These are phyloP conservation scores for Nephrotoma appendiculata DNA, from an alignment of 2,888 invertebrate genomes.

Conservation along the genomic window DNA sequence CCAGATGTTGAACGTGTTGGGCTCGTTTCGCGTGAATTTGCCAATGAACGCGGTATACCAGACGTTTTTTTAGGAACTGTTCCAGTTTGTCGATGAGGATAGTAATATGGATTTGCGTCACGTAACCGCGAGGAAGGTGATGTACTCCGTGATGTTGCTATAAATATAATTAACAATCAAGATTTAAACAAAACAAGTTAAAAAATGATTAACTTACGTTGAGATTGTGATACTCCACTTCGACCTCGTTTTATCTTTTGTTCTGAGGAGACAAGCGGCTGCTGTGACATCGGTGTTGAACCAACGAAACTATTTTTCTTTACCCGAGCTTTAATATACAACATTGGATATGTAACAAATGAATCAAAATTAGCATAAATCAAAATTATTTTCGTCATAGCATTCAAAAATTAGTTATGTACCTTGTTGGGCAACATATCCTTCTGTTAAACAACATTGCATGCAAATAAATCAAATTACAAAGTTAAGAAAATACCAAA, in stretches of 20 bases:
- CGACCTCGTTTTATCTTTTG: constrained; percentile 42
- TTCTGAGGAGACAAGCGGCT: constrained; percentile 38
- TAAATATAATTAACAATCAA: constrained; percentile 15
- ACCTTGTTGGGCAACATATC: constrained; percentile 52
- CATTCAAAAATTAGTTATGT: constrained; percentile 20
- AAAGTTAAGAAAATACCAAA: constrained; percentile 15
- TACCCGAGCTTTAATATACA: constrained; percentile 40
- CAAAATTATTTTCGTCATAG: not conserved
- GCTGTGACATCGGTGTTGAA: constrained; percentile 15
- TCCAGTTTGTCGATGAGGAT: constrained; percentile 29
- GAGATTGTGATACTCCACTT: constrained; percentile 77
- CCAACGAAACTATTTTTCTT: constrained; percentile 41
- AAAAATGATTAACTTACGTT: constrained; percentile 52
- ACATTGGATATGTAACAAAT: constrained; percentile 7
- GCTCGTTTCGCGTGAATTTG: constrained; percentile 53
- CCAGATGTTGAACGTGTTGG: constrained; percentile 36
- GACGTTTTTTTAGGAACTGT: constrained; percentile 50
- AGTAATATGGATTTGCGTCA: constrained; percentile 43
- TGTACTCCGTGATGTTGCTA: constrained; percentile 85
- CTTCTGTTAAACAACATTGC: constrained; percentile 33
- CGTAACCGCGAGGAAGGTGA: constrained; percentile 80
- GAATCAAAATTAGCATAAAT: not conserved
- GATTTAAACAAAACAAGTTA: not conserved
- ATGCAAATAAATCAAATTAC: constrained; percentile 15
- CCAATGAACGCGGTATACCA: constrained; percentile 54